Evolutionary conservation across 2,797 vertebrate genomes (phyloP).

Genomic region (Lates japonicus): DNA sequence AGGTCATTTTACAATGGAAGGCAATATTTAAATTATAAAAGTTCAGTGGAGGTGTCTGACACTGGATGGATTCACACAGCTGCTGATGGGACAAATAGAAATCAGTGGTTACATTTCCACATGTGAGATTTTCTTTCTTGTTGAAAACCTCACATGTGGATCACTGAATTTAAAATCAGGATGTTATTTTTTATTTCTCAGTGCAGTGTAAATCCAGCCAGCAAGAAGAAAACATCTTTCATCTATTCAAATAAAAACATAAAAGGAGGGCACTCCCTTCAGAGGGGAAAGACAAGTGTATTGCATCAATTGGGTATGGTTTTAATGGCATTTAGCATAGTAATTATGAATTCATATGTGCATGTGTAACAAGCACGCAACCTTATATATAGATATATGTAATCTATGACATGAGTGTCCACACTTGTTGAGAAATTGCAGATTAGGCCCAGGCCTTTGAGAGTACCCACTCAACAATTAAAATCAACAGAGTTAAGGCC

Average conservation of each 20-base stretch:
- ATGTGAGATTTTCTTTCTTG: constrained; percentile 17
- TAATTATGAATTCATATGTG: constrained; percentile 71
- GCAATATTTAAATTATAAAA: constrained; percentile 87
- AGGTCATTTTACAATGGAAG: constrained; percentile 82
- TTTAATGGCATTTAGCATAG: constrained; percentile 74
- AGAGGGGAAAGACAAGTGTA: constrained; percentile 57
- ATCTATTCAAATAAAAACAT: constrained; percentile 58
- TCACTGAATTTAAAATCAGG: constrained; percentile 11
- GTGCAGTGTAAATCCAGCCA: constrained; percentile 68
- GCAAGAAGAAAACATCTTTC: constrained; percentile 56
- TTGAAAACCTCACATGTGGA: constrained; percentile 40
- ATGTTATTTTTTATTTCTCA: not conserved
- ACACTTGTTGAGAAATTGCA: constrained; percentile 76
- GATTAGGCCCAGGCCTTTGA: constrained; percentile 76
- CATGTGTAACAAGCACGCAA: constrained; percentile 71
- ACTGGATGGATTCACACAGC: constrained; percentile 64
- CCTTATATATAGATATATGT: constrained; percentile 72
- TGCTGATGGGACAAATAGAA: constrained; percentile 20
- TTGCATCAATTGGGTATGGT: constrained; percentile 75
- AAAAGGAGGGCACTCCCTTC: constrained; percentile 63
- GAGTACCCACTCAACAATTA: constrained; percentile 77
- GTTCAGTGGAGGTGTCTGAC: constrained; percentile 64
- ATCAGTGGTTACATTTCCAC: not conserved
- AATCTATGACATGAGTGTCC: constrained; percentile 73
- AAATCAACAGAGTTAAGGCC: constrained; percentile 82